Evolutionary conservation across 2,797 vertebrate species (phyloP).

Genomic region (Coreius guichenoti): DNA sequence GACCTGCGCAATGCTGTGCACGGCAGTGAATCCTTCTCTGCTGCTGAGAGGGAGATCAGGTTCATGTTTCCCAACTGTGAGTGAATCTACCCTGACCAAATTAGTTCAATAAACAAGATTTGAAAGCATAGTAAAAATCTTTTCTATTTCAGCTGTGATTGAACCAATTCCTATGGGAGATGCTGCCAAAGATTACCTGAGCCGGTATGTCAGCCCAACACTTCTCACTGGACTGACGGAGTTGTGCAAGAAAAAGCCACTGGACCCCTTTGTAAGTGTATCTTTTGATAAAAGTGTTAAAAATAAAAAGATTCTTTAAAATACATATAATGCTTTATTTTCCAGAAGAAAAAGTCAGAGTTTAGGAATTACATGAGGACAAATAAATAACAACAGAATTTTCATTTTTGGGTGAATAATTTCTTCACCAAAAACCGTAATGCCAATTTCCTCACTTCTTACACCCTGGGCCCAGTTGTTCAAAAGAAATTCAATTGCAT

Average conservation of each 20-base stretch:
- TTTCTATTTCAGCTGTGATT: conserved; percentile 74
- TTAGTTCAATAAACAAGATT: neutral
- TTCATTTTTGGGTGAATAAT: neutral
- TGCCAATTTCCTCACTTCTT: too few species aligned
- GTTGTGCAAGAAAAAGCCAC: conserved; percentile 91
- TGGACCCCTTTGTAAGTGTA: conserved; percentile 86
- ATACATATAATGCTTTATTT: neutral
- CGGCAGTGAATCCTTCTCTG: conserved; percentile 84
- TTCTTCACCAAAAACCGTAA: neutral
- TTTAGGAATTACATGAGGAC: neutral
- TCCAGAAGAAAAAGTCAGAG: neutral
- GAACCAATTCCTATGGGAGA: conserved; percentile 83
- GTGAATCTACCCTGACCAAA: conserved; percentile 38
- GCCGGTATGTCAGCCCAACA: conserved; percentile 82
- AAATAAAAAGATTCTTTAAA: neutral
- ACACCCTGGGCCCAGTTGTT: neutral
- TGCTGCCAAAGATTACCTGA: conserved; percentile 86
- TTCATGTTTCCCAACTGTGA: conserved; percentile 95
- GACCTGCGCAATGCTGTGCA: conserved; percentile 92
- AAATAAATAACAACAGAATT: neutral
- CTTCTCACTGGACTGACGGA: conserved; percentile 88
- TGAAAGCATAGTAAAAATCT: neutral
- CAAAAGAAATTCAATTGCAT: neutral
- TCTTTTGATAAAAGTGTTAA: neutral
- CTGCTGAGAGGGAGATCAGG: conserved; percentile 89